A percentile compares a stretch with the other conserved stretches of the same genome.
Evolutionary conservation across 2,797 vertebrate genomes (phyloP).

Genomic region (Halcyon smyrnensis): DNA sequence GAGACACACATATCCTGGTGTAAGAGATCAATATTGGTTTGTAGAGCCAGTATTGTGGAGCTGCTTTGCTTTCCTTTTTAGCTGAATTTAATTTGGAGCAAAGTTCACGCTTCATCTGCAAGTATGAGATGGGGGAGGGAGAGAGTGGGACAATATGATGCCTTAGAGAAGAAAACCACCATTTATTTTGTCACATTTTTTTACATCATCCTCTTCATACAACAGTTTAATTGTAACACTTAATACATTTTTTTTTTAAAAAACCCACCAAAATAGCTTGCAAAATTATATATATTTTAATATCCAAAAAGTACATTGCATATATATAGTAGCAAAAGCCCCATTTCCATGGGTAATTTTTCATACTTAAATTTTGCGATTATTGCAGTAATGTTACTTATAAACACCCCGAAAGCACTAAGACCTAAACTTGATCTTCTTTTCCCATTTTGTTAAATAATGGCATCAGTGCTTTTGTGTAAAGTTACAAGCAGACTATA

Average conservation of each 20-base stretch:
- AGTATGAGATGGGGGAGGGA: background rate
- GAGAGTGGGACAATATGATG: slow-evolving; percentile 30
- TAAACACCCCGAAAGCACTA: slow-evolving; percentile 68
- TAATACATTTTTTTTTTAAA: slow-evolving; percentile 79
- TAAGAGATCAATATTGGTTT: background rate
- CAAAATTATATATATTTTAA: slow-evolving; percentile 95
- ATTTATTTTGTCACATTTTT: slow-evolving; percentile 93
- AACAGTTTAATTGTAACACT: slow-evolving; percentile 83
- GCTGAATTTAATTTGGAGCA: background rate
- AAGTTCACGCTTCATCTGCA: background rate
- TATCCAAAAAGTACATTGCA: slow-evolving; percentile 95
- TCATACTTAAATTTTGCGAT: slow-evolving; percentile 70
- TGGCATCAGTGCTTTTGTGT: slow-evolving; percentile 72
- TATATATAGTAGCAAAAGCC: slow-evolving; percentile 90
- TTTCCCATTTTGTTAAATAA: slow-evolving; percentile 67
- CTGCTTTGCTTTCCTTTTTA: background rate
- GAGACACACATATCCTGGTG: background rate
- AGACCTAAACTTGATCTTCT: slow-evolving; percentile 25
- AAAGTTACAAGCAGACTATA: slow-evolving; percentile 61
- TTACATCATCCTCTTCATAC: slow-evolving; percentile 87
- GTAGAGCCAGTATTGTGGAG: background rate
- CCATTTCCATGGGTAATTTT: slow-evolving; percentile 77
- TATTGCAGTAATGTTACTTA: slow-evolving; percentile 81
- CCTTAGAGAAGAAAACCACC: slow-evolving; percentile 76
- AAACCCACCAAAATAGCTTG: slow-evolving; percentile 87